Base-by-base conservation (phyloP, 2,113 vertebrate species). In the Rhodinocichla rosea region DNA sequence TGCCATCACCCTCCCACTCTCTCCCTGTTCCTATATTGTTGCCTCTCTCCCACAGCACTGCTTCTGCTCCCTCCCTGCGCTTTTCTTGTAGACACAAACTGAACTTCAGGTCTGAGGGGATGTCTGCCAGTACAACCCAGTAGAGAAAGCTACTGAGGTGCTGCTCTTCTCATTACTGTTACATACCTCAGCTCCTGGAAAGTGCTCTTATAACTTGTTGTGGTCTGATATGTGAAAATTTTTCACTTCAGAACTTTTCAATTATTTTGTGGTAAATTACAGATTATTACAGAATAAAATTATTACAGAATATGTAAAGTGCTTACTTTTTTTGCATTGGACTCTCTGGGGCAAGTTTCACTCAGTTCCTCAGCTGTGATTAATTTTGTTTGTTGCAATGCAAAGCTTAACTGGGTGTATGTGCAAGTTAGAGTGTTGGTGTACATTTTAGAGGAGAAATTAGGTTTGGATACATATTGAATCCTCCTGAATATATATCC, bases 1-100 rank as follows among this genome's bases (percentile, higher is more conserved):
- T 95, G 94, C 95, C 92, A 89, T 94, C 64, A 67, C 76, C 79
- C 92, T 95, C 95, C 92, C 92, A 96, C 92, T 84, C 83, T 88
- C 47, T 92, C 40, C 39, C 59, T 47, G 18, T 87, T 74, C 27
- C 64, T 83, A 28, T 28, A 83, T 89, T 65, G 79, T 94, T 77
- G 15, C 8, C 16, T 50, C 24, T 90, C 42, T 92, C 85, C 62
- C 68, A 44, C 60, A 47, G 32, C 45, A 17, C 50, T 67, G 68
- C 19, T 2, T 3, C 65, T 83, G 45, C 73, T 86, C 68, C 27
- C 21, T 77, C 60, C 56, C 68, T 92, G 68, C 2, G 1, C 27
- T 83, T 83, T 47, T 62, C 80, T 39, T 63, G 17, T 20, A 35
- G 76, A n/a, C 47, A 63, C 2, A 67, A 60, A 15, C 55, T n/a